Evolutionary conservation across 2,888 invertebrate species (phyloP), one percentile per base, ranked within the genome.

Genomic region (Drosophila aldrichi): DNA sequence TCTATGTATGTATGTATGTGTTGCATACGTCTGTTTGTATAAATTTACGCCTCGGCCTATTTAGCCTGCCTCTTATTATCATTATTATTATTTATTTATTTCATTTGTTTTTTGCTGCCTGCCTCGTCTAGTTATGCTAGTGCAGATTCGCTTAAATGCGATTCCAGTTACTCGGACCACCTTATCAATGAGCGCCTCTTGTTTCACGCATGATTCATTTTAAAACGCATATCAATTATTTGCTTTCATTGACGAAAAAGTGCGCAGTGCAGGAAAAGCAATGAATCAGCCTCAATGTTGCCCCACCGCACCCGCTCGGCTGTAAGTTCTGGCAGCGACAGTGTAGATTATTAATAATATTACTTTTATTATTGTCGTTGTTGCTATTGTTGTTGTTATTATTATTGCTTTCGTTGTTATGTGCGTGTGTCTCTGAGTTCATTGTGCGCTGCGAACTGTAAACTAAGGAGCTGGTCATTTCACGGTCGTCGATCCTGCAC

Each of bases 401-500:
- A n/a, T 62, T 75, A 20, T 51, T 63, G 38, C 51, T 71, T 46
- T 57, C 54, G 41, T 71, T 70, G 61, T 44, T 62, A 63, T 77
- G 74, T 77, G 77, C 73, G 80, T 70, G 82, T 70, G 71, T 63
- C 41, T 63, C 41, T 66, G 83, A 67, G 87, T 86, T 86, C 87
- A 88, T 83, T 90, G 89, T 81, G 90, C 89, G 90, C 83, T 80
- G 74, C 74, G 78, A 77, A 46, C 66, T 38, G 43, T 41, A 54
- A 54, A 54, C 54, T 54, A 38, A 54, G 54, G 80, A 76, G 54
- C 67, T 74, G 61, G 65, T 59, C 82, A 89, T 83, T 83, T 86
- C 89, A 90, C 89, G 86, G 86, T 90, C 86, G 84, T 90, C 90
- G 86, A 90, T 86, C 90, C 86, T 90, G 71, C 74, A 70, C 81